Base-by-base conservation (phyloP, 2,888 invertebrate genomes). In the Caenorhabditis sp. region DNA sequence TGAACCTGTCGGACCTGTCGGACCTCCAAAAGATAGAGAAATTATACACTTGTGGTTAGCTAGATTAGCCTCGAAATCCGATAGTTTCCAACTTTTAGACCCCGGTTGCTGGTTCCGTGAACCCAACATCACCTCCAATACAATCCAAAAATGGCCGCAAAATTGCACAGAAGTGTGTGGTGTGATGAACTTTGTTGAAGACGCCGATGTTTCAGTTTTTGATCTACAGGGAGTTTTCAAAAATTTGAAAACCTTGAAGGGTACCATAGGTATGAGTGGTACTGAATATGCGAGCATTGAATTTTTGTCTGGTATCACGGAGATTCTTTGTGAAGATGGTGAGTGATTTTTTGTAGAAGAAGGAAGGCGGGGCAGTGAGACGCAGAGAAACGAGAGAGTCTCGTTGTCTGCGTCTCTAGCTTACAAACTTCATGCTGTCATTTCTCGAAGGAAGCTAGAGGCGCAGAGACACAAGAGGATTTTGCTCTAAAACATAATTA, bases 241-340 rank as follows among this genome's bases (percentile, higher is more conserved):
- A n/a, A 75, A 75, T n/a, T 19, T 75, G 44, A 66, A 31, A 66
- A 31, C 66, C 19, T 41, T 75, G 12, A 75, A 64, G 58, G 74
- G 74, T 10, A 14, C 1, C 0, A 2, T 75, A 0, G 3, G 10
- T 0, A 19, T 75, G 3, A 7, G 0, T 1, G 0, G 26, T 8
- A 12, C 74, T 5, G 16, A 75, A 26, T 75, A 75, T 31, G 47
- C 41, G 5, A 75, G 51, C 26, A 47, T 54, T 6, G 41, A 64
- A 1, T 75, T n/a, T n/a, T n/a, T n/a, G n/a, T n/a, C n/a, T n/a
- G n/a, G n/a, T n/a, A n/a, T n/a, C n/a, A n/a, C n/a, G n/a, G n/a
- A n/a, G n/a, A n/a, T n/a, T 75, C 41, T n/a, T 75, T 7, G n/a
- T 44, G 16, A 47, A 22, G 38, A 2, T 10, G 1, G 58, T 58